Conservation (phyloP, 2,888 invertebrate genomes). For the Spialia ferax region DNA sequence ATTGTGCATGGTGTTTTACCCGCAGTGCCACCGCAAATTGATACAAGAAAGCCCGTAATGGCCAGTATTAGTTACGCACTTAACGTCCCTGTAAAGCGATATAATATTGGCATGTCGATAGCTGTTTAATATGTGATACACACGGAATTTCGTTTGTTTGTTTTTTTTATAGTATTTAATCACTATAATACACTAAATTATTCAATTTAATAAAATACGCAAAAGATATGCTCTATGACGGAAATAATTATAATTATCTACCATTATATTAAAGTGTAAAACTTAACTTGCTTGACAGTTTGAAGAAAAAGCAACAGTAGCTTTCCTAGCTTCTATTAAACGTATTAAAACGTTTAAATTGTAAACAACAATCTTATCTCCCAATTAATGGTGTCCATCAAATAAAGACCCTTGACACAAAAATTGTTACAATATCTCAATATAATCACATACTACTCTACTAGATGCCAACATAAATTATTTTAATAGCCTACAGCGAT, state of each 20-base stretch:
- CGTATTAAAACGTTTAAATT: neutral
- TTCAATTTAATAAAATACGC: neutral
- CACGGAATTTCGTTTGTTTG: neutral
- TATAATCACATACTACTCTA: conserved; percentile 17
- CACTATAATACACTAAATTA: neutral
- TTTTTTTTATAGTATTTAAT: neutral
- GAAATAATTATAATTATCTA: no score
- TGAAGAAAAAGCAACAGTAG: no score
- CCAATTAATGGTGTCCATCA: neutral
- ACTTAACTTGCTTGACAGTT: no score
- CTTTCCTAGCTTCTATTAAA: no score
- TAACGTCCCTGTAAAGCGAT: conserved; percentile 18
- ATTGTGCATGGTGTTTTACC: conserved; percentile 33
- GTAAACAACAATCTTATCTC: neutral
- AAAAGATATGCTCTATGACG: no score
- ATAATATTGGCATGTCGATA: neutral
- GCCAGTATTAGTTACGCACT: conserved; percentile 33
- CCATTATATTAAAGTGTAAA: no score
- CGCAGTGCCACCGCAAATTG: conserved; percentile 31
- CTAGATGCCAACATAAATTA: conserved; percentile 24
- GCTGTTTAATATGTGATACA: conserved; percentile 2
- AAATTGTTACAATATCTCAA: conserved; percentile 25
- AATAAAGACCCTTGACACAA: conserved; percentile 13
- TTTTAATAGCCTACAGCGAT: conserved; percentile 29
- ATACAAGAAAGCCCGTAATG: conserved; percentile 35